Conservation (phyloP, 2,113 vertebrate species). For the Trinectes maculatus region DNA sequence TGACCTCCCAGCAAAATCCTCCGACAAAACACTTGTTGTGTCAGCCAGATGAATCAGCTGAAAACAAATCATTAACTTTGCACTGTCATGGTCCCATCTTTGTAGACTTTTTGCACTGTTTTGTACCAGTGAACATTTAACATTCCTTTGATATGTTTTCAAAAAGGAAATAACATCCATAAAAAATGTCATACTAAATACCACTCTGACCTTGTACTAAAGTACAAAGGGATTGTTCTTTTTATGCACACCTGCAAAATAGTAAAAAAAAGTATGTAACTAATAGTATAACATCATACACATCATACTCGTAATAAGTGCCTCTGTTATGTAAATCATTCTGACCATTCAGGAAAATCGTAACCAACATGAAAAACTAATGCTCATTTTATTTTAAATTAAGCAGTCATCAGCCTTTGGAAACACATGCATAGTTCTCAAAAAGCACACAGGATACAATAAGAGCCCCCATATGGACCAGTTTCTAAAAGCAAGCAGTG, state of each 20-base stretch:
- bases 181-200: constrained; percentile 25
- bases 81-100: constrained; percentile 70
- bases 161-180: constrained; percentile 45
- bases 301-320: constrained; percentile 74
- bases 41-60: constrained; percentile 52
- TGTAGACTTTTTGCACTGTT: constrained; percentile 78
- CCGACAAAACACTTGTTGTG: constrained; percentile 54
- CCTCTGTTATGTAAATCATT: constrained; percentile 68
- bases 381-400: constrained; percentile 37
- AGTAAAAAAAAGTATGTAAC: constrained; percentile 32
- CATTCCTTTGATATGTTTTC: constrained; percentile 70
- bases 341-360: constrained; percentile 36
- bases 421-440: constrained; percentile 23
- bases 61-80: constrained; percentile 61
- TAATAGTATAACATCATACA: constrained; percentile 49
- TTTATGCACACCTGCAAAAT: constrained; percentile 40
- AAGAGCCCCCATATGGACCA: constrained; percentile 19
- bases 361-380: constrained; percentile 29
- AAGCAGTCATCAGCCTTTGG: constrained; percentile 41
- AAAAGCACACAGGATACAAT: constrained; percentile 22
- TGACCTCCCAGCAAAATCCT: constrained; percentile 30
- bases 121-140: constrained; percentile 74
- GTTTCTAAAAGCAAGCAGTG: constrained; percentile 41
- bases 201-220: constrained; percentile 36
- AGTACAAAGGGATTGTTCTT: constrained; percentile 50